Percentiles rank a stretch among this genome's conserved stretches.
Evolutionary conservation across 2,797 vertebrate genomes (phyloP).

Genomic region (Ctenochaetus hawaiiensis): DNA sequence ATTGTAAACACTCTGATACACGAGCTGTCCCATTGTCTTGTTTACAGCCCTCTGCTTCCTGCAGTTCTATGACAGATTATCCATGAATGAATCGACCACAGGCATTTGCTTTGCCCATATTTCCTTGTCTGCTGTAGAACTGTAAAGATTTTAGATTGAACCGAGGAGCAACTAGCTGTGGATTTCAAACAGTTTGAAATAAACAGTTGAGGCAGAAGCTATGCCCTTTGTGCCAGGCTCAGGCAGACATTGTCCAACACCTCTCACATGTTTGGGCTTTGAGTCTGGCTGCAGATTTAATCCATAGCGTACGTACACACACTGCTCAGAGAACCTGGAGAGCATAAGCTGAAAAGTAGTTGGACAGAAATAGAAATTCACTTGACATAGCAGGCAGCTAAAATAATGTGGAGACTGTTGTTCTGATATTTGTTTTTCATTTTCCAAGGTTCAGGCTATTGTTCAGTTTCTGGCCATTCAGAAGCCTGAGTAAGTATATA

Average conservation of each 20-base stretch:
- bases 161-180: conserved; percentile 10
- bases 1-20: conserved; percentile 53
- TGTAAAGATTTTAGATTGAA: conserved; percentile 9
- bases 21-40: conserved; percentile 45
- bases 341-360: conserved; percentile 19
- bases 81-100: conserved; percentile 14
- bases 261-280: conserved; percentile 71
- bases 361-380: background rate
- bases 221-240: conserved; percentile 49
- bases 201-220: conserved; percentile 44
- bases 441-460: background rate
- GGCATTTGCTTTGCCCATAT: conserved; percentile 30
- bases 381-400: background rate
- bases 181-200: conserved; percentile 40
- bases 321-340: conserved; percentile 10
- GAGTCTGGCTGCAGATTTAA: conserved; percentile 50
- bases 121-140: conserved; percentile 11
- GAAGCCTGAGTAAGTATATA: background rate
- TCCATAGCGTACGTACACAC: conserved; percentile 52
- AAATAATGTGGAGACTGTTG: conserved; percentile 8
- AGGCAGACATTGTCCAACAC: conserved; percentile 49
- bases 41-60: conserved; percentile 57
- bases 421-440: background rate
- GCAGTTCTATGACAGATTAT: conserved; percentile 15
- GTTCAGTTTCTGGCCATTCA: background rate